phyloP scores from a whole-genome alignment of 2,888 invertebrate genomes.

The Dynastes hyllus region DNA sequence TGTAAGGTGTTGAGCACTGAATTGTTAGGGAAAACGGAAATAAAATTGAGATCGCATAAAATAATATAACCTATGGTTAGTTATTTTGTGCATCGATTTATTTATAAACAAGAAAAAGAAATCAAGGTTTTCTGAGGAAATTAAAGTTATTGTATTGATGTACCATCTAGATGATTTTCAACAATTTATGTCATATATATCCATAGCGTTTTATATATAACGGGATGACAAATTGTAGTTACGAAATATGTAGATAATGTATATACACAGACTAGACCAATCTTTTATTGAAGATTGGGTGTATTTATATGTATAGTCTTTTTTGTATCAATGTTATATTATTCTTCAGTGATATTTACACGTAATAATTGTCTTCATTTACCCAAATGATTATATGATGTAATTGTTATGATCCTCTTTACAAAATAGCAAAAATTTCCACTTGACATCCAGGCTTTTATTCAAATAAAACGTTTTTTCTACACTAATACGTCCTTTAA shows the following conservation, averaged over 20 bases:
- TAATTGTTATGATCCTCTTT: too few species aligned
- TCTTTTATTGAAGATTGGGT: slow-evolving; percentile 28
- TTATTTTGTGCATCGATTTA: slow-evolving; percentile 34
- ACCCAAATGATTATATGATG: not conserved
- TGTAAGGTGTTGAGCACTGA: slow-evolving; percentile 40
- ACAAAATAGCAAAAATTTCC: too few species aligned
- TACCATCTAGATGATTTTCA: slow-evolving; percentile 24
- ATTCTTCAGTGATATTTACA: slow-evolving; percentile 1
- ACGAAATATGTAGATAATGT: slow-evolving; percentile 32
- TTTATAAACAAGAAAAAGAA: not conserved
- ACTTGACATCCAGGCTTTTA: too few species aligned
- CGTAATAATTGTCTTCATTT: not conserved
- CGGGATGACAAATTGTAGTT: slow-evolving; percentile 17
- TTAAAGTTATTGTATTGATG: slow-evolving; percentile 1
- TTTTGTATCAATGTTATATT: not conserved
- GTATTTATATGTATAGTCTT: slow-evolving; percentile 41
- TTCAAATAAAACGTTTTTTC: too few species aligned
- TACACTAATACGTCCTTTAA: too few species aligned
- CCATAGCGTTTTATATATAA: slow-evolving; percentile 16
- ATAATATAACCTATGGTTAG: slow-evolving; percentile 8
- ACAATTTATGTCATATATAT: slow-evolving; percentile 25
- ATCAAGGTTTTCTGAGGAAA: slow-evolving; percentile 1
- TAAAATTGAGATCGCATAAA: slow-evolving; percentile 11
- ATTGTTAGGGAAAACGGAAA: slow-evolving; percentile 12
- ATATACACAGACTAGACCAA: slow-evolving; percentile 46